These are phyloP conservation scores for Megamerina dolium DNA, from an alignment of 2,888 invertebrate species.

Conservation along the genomic window DNA sequence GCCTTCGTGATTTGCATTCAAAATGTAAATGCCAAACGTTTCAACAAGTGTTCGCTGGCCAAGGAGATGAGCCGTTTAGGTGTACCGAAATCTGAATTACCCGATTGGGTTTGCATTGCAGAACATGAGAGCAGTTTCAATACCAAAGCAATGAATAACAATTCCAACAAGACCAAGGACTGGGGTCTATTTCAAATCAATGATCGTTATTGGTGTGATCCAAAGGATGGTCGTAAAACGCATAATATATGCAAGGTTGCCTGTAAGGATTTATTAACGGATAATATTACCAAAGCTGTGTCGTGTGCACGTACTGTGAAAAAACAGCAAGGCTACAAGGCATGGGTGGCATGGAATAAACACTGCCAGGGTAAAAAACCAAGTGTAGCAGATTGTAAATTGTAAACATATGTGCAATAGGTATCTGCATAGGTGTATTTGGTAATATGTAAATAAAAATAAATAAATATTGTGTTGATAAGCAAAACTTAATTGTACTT, in stretches of 20 bases:
- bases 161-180: slow-evolving; percentile 42
- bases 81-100: slow-evolving; percentile 11
- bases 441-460: no score
- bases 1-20: neutral
- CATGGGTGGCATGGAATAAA: slow-evolving; percentile 19
- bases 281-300: slow-evolving; percentile 22
- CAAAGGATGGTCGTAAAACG: slow-evolving; percentile 7
- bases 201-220: slow-evolving; percentile 29
- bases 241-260: slow-evolving; percentile 23
- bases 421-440: no score
- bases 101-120: slow-evolving; percentile 21
- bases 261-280: slow-evolving; percentile 21
- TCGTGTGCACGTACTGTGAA: slow-evolving; percentile 25
- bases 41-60: slow-evolving; percentile 13
- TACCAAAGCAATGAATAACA: slow-evolving; percentile 41
- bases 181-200: slow-evolving; percentile 33
- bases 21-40: neutral
- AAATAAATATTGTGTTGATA: no score
- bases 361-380: neutral
- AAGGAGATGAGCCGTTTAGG: slow-evolving; percentile 20
- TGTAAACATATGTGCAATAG: no score
- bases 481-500: no score
- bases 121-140: slow-evolving; percentile 26
- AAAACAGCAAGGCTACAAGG: slow-evolving; percentile 19
- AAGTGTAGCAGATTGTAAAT: neutral